Evolutionary conservation across 2,113 vertebrate genomes (phyloP).

Genomic region (Halichoeres trimaculatus): DNA sequence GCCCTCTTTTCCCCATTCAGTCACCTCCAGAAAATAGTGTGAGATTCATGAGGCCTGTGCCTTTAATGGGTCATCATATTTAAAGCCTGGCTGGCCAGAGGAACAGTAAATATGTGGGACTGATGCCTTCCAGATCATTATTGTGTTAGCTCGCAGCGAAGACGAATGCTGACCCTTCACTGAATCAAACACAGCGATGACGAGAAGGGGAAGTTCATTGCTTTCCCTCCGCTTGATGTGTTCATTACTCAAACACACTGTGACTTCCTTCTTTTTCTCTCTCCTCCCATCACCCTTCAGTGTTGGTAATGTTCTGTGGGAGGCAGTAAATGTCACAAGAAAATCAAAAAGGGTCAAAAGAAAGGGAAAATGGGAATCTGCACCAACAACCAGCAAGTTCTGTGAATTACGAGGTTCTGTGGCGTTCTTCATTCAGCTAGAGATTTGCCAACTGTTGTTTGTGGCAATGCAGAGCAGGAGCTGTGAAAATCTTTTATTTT

Average conservation of each 20-base stretch:
- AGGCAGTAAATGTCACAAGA: too few relatives aligned
- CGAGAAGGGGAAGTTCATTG: constrained; percentile 50
- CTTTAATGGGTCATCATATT: constrained; percentile 39
- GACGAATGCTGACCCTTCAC: constrained; percentile 45
- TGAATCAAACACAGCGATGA: constrained; percentile 59
- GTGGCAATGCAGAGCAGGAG: constrained; percentile 3
- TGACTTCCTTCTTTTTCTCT: constrained; percentile 4
- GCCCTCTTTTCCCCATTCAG: constrained; percentile 24
- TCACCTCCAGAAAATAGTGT: constrained; percentile 32
- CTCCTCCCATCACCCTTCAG: background rate
- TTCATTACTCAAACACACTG: constrained; percentile 51
- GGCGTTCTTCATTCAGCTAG: background rate
- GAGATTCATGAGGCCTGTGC: constrained; percentile 49
- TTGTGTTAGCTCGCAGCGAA: constrained; percentile 40
- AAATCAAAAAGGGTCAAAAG: too few relatives aligned
- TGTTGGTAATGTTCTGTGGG: background rate
- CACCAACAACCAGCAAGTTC: background rate
- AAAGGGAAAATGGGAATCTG: too few relatives aligned
- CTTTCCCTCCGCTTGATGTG: constrained; percentile 43
- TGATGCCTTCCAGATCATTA: constrained; percentile 49
- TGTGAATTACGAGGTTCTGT: background rate
- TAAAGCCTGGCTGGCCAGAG: constrained; percentile 35
- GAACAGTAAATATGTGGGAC: constrained; percentile 35
- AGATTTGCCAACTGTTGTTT: background rate
- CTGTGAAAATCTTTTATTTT: background rate